These are phyloP conservation scores for Bradynema listronoti DNA, from an alignment of 1,140 invertebrate genomes.

Conservation along the genomic window DNA sequence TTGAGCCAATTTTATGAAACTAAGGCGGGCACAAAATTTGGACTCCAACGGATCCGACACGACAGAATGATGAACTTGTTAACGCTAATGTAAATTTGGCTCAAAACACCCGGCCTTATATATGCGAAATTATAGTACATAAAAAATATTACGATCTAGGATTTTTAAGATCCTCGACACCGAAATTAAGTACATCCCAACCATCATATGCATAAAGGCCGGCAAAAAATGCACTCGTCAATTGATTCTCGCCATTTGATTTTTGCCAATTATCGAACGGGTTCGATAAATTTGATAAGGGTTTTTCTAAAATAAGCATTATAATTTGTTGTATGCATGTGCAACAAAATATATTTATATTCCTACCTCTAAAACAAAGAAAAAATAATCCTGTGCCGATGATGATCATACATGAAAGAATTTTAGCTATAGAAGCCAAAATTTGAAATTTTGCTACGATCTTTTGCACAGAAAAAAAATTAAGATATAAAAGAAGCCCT, in stretches of 20 bases:
- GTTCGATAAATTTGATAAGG: too few relatives aligned
- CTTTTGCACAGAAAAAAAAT: constrained; percentile 41
- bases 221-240: constrained; percentile 40
- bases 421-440: constrained; percentile 42
- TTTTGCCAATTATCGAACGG: constrained; percentile 27
- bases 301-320: constrained; percentile 45
- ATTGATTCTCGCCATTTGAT: constrained; percentile 28
- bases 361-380: constrained; percentile 28
- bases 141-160: constrained; percentile 40
- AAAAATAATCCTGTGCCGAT: constrained; percentile 36
- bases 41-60: too few relatives aligned
- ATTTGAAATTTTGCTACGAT: constrained; percentile 47
- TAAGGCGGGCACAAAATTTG: too few relatives aligned
- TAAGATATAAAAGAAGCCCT: constrained; percentile 36
- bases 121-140: too few relatives aligned
- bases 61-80: too few relatives aligned
- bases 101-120: too few relatives aligned
- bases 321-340: constrained; percentile 40
- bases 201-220: constrained; percentile 42
- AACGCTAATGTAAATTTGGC: too few relatives aligned
- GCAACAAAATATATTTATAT: too few relatives aligned
- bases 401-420: constrained; percentile 29
- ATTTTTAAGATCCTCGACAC: constrained; percentile 44
- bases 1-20: too few relatives aligned
- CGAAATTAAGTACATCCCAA: constrained; percentile 50